Evolutionary conservation across 2,797 vertebrate genomes (phyloP).

Genomic region (Ptychobarbus kaznakovi): DNA sequence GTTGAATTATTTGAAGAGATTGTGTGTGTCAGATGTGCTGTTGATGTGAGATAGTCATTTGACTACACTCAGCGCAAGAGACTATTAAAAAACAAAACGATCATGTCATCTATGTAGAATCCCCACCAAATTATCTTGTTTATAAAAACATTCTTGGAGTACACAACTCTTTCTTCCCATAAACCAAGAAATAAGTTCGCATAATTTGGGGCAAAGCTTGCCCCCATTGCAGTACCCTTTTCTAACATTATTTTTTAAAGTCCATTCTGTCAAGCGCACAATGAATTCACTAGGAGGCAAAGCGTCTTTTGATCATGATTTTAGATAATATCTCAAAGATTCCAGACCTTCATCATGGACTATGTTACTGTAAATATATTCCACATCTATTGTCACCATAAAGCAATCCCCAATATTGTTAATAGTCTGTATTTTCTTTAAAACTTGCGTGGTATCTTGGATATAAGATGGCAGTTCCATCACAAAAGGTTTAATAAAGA

Average conservation of each 20-base stretch:
- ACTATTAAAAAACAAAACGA: not conserved
- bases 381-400: not conserved
- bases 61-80: too few species aligned
- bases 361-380: not conserved
- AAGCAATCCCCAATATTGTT: not conserved
- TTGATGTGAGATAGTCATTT: too few species aligned
- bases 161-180: not conserved
- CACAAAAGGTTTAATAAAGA: too few species aligned
- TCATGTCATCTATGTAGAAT: not conserved
- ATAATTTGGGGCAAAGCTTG: not conserved
- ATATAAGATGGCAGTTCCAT: too few species aligned
- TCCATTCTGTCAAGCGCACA: not conserved
- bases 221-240: too few species aligned
- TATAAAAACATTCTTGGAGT: not conserved
- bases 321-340: not conserved
- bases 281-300: not conserved
- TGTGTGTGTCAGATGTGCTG: too few species aligned
- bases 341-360: not conserved
- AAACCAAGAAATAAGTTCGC: not conserved
- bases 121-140: not conserved
- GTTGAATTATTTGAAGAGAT: too few species aligned
- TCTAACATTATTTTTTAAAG: not conserved
- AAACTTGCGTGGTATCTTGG: too few species aligned
- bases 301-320: not conserved
- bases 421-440: too few species aligned